phyloP scores from a whole-genome alignment of 1,140 invertebrate species.

The Drosophila jambulina region DNA sequence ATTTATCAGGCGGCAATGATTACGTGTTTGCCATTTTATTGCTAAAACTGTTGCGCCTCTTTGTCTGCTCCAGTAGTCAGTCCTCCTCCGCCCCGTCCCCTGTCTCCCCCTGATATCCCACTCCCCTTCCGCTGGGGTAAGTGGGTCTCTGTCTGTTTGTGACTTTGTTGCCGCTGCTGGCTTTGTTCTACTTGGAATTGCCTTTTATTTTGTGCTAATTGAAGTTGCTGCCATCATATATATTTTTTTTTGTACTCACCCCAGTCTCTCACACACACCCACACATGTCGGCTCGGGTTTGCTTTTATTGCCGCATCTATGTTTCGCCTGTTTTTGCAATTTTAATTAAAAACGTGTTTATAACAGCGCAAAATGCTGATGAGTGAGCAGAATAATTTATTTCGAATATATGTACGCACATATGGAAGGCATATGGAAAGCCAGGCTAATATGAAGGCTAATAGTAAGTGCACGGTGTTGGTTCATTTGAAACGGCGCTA shows the following conservation, averaged over 20 bases:
- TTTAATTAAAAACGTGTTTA: constrained; percentile 84
- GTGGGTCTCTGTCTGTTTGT: constrained; percentile 65
- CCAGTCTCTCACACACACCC: constrained; percentile 17
- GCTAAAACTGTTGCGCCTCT: constrained; percentile 80
- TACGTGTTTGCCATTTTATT: constrained; percentile 80
- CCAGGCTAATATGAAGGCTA: constrained; percentile 38
- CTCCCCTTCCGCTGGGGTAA: constrained; percentile 24
- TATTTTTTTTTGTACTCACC: constrained; percentile 48
- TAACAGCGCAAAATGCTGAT: constrained; percentile 81
- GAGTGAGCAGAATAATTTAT: constrained; percentile 83
- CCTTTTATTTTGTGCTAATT: constrained; percentile 83
- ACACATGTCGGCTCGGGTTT: constrained; percentile 39
- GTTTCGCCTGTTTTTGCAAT: constrained; percentile 78
- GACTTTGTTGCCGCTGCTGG: constrained; percentile 65
- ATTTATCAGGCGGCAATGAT: constrained; percentile 75
- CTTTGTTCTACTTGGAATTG: constrained; percentile 79
- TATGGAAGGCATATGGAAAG: constrained; percentile 10
- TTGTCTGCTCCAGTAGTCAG: constrained; percentile 33
- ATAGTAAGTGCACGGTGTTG: constrained; percentile 8
- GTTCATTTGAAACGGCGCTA: constrained; percentile 32
- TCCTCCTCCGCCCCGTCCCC: constrained; percentile 1
- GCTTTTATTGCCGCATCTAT: constrained; percentile 72
- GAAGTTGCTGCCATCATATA: constrained; percentile 80
- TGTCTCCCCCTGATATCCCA: background rate
- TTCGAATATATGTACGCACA: constrained; percentile 53